phyloP scores from a whole-genome alignment of 2,113 vertebrate genomes.

The Poeciliopsis retropinna region DNA sequence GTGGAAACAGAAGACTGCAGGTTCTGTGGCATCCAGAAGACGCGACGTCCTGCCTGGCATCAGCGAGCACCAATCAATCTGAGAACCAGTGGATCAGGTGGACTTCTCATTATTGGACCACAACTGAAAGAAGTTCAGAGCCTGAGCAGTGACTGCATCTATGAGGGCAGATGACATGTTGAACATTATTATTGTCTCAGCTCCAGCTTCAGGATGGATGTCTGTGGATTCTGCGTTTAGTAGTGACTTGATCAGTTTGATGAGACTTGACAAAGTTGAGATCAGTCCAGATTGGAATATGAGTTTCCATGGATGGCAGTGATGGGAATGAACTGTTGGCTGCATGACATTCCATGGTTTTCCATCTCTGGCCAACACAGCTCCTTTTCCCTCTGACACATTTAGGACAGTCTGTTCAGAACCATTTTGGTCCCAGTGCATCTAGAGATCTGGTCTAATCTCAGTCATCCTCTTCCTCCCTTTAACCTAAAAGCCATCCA shows the following conservation, averaged over 20 bases:
- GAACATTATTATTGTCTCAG: slow-evolving; percentile 56
- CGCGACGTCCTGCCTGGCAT: slow-evolving; percentile 39
- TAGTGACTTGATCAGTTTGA: slow-evolving; percentile 52
- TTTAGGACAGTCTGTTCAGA: slow-evolving; percentile 42
- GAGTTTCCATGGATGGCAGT: not conserved
- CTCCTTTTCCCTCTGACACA: slow-evolving; percentile 50
- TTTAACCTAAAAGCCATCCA: slow-evolving; percentile 11
- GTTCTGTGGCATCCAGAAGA: slow-evolving; percentile 46
- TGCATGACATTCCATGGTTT: slow-evolving; percentile 65
- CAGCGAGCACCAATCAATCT: slow-evolving; percentile 49
- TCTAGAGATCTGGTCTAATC: slow-evolving; percentile 45
- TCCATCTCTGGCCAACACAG: slow-evolving; percentile 54
- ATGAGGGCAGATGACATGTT: slow-evolving; percentile 45
- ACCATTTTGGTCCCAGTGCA: slow-evolving; percentile 37
- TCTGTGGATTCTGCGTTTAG: slow-evolving; percentile 41
- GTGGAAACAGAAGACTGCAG: slow-evolving; percentile 51
- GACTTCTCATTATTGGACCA: slow-evolving; percentile 62
- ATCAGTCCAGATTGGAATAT: slow-evolving; percentile 50
- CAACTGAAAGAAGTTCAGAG: slow-evolving; percentile 44
- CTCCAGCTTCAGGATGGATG: slow-evolving; percentile 61
- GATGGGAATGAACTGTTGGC: slow-evolving; percentile 55
- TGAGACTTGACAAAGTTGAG: slow-evolving; percentile 46
- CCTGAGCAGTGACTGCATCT: slow-evolving; percentile 24
- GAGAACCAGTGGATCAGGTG: slow-evolving; percentile 57
- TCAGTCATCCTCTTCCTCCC: slow-evolving; percentile 19